Evolutionary conservation across 1,140 invertebrate species (phyloP).

Genomic region (Proctacanthus coquilletti): DNA sequence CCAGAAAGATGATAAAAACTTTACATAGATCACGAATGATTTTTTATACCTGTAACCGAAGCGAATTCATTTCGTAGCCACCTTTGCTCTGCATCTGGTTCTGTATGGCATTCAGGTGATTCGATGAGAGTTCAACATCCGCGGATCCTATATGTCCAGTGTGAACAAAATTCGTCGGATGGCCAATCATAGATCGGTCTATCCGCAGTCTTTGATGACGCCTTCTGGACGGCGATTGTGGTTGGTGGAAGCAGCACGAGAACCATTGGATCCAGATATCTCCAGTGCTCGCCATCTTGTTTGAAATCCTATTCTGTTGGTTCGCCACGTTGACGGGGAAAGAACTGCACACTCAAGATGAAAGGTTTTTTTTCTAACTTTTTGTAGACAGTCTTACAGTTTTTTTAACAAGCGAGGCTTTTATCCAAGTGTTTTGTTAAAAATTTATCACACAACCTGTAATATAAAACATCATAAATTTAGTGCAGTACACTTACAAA

Average conservation of each 20-base stretch:
- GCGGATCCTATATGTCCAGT: constrained; percentile 72
- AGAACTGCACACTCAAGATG: too few species aligned
- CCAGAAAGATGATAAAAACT: not conserved
- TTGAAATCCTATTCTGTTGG: constrained; percentile 8
- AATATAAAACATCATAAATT: too few species aligned
- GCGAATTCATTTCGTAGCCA: constrained; percentile 55
- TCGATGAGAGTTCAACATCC: constrained; percentile 59
- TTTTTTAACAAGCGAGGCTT: too few species aligned
- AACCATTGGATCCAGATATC: constrained; percentile 77
- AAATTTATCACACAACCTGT: too few species aligned
- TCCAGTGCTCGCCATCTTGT: constrained; percentile 47
- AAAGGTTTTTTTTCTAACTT: too few species aligned
- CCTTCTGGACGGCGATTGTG: constrained; percentile 44
- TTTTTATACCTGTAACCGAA: constrained; percentile 40
- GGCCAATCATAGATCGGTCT: constrained; percentile 84
- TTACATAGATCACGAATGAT: not conserved
- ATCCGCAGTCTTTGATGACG: constrained; percentile 53
- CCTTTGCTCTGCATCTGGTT: constrained; percentile 80
- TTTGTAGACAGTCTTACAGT: too few species aligned
- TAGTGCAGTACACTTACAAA: too few species aligned
- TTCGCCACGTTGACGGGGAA: constrained; percentile 10
- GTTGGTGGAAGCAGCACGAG: constrained; percentile 63
- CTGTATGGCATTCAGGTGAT: constrained; percentile 59
- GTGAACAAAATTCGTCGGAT: constrained; percentile 82
- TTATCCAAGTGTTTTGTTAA: too few species aligned